Evolutionary conservation across 2,888 invertebrate genomes (phyloP).

Genomic region (Rambutsinella grinnellia): DNA sequence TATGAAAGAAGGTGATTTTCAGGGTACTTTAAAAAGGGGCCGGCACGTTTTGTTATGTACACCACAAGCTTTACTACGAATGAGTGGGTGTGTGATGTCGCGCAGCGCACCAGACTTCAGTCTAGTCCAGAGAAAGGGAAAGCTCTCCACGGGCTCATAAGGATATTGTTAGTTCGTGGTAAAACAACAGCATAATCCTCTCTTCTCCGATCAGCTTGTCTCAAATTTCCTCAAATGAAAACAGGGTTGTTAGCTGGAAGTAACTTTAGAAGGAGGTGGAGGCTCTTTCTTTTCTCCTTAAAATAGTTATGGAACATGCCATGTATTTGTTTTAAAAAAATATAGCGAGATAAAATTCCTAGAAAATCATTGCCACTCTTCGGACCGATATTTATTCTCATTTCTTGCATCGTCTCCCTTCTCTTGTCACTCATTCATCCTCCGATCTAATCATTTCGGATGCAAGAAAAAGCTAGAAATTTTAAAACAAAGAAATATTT

Average conservation of each 20-base stretch:
- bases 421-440: not conserved
- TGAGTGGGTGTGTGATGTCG: not conserved
- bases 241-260: not conserved
- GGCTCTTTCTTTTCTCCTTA: conserved; percentile 19
- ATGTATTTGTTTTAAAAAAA: not conserved
- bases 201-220: not conserved
- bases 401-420: conserved; percentile 21
- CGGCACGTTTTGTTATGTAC: not conserved
- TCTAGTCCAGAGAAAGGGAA: too few relatives aligned
- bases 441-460: too few relatives aligned
- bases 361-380: conserved; percentile 37
- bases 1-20: not conserved
- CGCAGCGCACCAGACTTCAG: too few relatives aligned
- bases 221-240: conserved; percentile 19
- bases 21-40: not conserved
- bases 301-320: not conserved
- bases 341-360: conserved; percentile 34
- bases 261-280: conserved; percentile 31
- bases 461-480: too few relatives aligned
- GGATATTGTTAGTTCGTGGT: too few relatives aligned
- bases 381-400: not conserved
- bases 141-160: too few relatives aligned
- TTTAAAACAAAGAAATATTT: too few relatives aligned
- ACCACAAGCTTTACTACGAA: not conserved
- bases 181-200: too few relatives aligned